These are phyloP conservation scores for Serilophus lunatus DNA, from an alignment of 2,113 vertebrate genomes.

Conservation along the genomic window DNA sequence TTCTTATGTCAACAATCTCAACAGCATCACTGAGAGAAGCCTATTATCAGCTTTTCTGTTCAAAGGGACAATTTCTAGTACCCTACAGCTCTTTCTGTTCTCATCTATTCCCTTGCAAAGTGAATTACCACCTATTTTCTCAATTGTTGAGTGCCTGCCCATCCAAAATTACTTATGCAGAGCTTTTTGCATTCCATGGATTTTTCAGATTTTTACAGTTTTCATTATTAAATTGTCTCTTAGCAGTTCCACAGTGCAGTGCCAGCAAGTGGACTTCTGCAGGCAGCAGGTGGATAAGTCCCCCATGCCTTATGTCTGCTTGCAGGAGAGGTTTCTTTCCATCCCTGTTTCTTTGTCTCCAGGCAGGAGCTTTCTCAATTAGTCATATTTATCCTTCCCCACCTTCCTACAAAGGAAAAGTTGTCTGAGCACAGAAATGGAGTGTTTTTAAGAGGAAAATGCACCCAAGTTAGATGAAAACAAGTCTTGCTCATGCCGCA, in stretches of 20 bases:
- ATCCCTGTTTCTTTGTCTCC: background rate
- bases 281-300: background rate
- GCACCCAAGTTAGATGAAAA: background rate
- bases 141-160: background rate
- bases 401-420: background rate
- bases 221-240: background rate
- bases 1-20: background rate
- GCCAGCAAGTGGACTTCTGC: background rate
- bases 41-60: background rate
- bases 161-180: background rate
- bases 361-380: background rate
- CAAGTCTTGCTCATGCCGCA: background rate
- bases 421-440: background rate
- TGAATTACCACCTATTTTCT: background rate
- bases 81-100: background rate
- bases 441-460: background rate
- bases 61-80: background rate
- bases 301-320: background rate
- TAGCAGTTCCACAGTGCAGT: background rate
- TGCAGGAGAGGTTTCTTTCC: background rate
- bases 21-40: background rate
- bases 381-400: background rate
- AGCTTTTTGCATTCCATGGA: background rate
- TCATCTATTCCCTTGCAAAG: background rate
- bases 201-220: background rate